A percentile compares a stretch with the other conserved stretches of the same genome.
These are phyloP conservation scores for Semnornis frantzii DNA, from an alignment of 2,113 vertebrate genomes.

Conservation along the genomic window DNA sequence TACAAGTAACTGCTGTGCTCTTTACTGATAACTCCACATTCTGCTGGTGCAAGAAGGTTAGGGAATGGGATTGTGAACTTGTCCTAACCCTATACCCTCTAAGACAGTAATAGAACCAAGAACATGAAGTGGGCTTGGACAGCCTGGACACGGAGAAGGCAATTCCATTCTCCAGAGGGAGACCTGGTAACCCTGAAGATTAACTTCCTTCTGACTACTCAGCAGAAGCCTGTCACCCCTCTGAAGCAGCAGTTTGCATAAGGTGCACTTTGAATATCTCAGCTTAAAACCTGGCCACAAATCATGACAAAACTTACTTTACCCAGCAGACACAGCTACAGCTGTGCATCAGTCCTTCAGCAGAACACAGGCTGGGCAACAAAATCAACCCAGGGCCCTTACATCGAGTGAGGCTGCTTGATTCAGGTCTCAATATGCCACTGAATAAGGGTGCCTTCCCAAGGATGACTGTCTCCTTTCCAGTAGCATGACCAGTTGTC, in stretches of 20 bases:
- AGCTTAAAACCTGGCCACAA: not conserved
- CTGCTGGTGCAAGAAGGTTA: not conserved
- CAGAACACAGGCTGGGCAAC: not conserved
- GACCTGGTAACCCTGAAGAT: accelerated
- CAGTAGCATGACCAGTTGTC: not conserved
- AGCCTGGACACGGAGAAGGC: not conserved
- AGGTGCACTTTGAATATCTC: not conserved
- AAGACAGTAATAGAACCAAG: not conserved
- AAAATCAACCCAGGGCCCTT: not conserved
- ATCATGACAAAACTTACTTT: not conserved
- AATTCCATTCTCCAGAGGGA: not conserved
- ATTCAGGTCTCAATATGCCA: not conserved
- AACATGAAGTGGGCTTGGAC: not conserved
- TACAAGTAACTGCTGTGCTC: not conserved
- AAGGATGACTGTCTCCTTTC: not conserved
- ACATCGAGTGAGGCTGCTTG: not conserved
- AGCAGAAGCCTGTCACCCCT: not conserved
- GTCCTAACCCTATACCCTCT: not conserved
- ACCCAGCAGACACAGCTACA: not conserved
- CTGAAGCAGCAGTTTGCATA: not conserved
- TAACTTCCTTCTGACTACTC: not conserved
- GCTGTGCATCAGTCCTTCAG: not conserved
- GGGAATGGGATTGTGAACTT: not conserved
- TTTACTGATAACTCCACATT: not conserved
- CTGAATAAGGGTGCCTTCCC: not conserved